phyloP scores from a whole-genome alignment of 2,888 invertebrate species.

The Harpalus rubripes region DNA sequence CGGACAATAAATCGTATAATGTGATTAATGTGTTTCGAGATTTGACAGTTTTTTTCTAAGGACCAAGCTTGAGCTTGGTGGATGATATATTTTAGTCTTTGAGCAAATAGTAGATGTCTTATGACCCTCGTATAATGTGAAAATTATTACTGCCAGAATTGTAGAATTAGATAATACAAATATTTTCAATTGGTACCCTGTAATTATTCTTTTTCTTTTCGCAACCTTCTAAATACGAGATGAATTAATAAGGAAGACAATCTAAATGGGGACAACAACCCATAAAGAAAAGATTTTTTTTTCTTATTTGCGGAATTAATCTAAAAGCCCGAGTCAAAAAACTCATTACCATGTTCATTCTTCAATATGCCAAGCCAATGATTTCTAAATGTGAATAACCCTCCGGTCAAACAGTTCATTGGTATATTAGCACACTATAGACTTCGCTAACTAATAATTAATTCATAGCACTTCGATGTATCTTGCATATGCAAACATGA shows the following conservation, averaged over 20 bases:
- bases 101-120: background rate
- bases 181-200: no score
- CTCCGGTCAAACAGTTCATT: background rate
- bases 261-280: background rate
- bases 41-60: no score
- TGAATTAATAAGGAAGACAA: background rate
- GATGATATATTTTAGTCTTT: background rate
- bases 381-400: background rate
- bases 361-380: background rate
- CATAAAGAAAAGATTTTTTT: background rate
- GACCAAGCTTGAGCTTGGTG: background rate
- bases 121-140: background rate
- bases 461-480: background rate
- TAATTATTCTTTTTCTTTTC: background rate
- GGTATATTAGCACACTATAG: background rate
- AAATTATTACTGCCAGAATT: background rate
- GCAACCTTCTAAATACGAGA: background rate
- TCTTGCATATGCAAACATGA: background rate
- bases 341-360: background rate
- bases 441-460: background rate
- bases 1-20: no score
- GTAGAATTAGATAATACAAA: background rate
- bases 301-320: background rate
- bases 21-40: no score
- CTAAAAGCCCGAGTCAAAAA: background rate